phyloP scores from a whole-genome alignment of 2,797 vertebrate species.

The Pseudocheirus occidentalis region DNA sequence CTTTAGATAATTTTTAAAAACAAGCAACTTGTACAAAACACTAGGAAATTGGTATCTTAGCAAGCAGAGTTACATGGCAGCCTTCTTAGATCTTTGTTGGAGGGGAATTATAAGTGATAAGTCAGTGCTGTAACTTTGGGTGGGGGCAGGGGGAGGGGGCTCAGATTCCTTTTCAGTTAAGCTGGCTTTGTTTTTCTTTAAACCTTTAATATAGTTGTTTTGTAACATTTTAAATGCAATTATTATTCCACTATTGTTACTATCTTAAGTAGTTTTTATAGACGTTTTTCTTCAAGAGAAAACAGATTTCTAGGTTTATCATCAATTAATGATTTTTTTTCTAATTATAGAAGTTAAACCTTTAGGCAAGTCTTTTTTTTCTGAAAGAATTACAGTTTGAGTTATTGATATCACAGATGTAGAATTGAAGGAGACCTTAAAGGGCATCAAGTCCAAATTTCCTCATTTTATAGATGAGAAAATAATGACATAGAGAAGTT shows the following conservation, averaged over 20 bases:
- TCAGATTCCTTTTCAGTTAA: neutral
- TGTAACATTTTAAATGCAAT: neutral
- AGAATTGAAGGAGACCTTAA: neutral
- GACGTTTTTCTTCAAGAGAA: neutral
- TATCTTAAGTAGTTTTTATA: neutral
- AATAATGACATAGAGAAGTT: neutral
- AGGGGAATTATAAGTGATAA: neutral
- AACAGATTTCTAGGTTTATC: neutral
- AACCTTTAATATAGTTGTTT: constrained; percentile 15
- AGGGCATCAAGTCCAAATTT: neutral
- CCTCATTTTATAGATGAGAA: neutral
- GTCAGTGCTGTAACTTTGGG: neutral
- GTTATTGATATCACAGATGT: neutral
- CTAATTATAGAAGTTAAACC: neutral
- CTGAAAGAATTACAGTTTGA: neutral
- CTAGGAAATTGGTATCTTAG: constrained; percentile 30
- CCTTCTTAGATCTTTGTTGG: neutral
- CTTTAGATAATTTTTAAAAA: constrained; percentile 40
- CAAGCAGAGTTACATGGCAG: neutral
- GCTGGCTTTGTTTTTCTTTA: constrained; percentile 6
- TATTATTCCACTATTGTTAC: neutral
- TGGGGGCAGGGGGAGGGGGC: too few relatives aligned
- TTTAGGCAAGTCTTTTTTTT: neutral
- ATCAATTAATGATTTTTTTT: neutral
- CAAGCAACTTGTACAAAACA: constrained; percentile 15